Percentiles rank a stretch among this genome's conserved stretches.
Evolutionary conservation across 2,888 invertebrate genomes (phyloP).

Genomic region (Criorhina ranunculi): DNA sequence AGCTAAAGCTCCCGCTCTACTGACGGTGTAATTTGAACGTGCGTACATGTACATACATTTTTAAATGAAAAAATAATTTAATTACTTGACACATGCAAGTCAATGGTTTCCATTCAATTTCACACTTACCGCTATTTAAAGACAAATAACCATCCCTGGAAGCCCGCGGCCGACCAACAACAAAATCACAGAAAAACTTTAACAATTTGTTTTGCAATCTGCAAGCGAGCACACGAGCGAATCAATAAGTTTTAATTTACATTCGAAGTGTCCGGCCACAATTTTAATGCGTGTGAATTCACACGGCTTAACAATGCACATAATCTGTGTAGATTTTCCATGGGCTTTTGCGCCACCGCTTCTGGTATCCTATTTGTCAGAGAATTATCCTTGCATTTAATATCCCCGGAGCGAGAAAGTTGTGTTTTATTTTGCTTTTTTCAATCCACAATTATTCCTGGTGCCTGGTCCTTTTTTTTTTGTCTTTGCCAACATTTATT

Average conservation of each 20-base stretch:
- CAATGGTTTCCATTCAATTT: conserved; percentile 50
- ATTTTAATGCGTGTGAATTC: conserved; percentile 70
- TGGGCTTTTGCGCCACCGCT: conserved; percentile 43
- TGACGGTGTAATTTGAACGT: conserved; percentile 9
- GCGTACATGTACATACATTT: background rate
- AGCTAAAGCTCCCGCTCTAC: background rate
- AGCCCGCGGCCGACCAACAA: background rate
- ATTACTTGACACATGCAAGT: conserved; percentile 50
- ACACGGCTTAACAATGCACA: conserved; percentile 62
- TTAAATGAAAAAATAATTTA: conserved; percentile 46
- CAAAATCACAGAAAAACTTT: conserved; percentile 8
- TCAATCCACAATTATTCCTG: conserved; percentile 4
- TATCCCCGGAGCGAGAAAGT: background rate
- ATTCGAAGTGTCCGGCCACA: conserved; percentile 57
- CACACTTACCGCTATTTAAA: conserved; percentile 39
- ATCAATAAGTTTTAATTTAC: conserved; percentile 64
- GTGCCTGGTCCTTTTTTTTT: background rate
- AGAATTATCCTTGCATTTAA: conserved; percentile 40
- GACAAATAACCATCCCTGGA: conserved; percentile 27
- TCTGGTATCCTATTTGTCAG: conserved; percentile 38
- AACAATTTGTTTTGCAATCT: conserved; percentile 52
- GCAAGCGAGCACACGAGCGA: conserved; percentile 34
- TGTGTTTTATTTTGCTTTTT: conserved; percentile 15
- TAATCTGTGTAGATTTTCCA: conserved; percentile 51
- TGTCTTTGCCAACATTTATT: background rate